Evolutionary conservation across 2,113 vertebrate genomes (phyloP).

Genomic region (Chaenogobius annularis): DNA sequence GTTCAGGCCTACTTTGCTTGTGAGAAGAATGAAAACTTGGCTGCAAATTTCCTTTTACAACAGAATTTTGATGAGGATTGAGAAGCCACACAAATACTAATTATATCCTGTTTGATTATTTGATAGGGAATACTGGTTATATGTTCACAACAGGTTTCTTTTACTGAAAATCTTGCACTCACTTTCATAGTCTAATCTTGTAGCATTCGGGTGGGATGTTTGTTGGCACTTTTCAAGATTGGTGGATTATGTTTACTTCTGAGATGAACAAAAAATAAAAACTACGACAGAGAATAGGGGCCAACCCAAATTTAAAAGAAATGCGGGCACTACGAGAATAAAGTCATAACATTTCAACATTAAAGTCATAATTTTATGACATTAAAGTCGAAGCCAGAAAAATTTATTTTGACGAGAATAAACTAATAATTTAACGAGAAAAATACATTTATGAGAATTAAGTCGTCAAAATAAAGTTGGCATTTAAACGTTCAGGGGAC

Average conservation of each 20-base stretch:
- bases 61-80: conserved; percentile 97
- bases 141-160: conserved; percentile 64
- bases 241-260: conserved; percentile 28
- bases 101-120: conserved; percentile 36
- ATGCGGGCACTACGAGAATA: too few relatives aligned
- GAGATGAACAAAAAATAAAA: conserved; percentile 50
- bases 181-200: conserved; percentile 64
- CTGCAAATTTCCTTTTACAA: conserved; percentile 98
- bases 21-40: conserved; percentile 98
- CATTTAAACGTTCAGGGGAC: too few relatives aligned
- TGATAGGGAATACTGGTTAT: conserved; percentile 63
- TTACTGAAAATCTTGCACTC: conserved; percentile 52
- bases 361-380: too few relatives aligned
- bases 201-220: conserved; percentile 78
- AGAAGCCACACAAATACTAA: conserved; percentile 70
- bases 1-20: conserved; percentile 98
- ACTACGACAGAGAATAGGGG: too few relatives aligned
- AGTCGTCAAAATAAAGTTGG: too few relatives aligned
- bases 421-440: too few relatives aligned
- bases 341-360: too few relatives aligned
- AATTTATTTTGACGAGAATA: too few relatives aligned
- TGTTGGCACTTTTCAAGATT: conserved; percentile 33
- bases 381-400: too few relatives aligned
- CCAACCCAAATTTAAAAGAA: too few relatives aligned
- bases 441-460: too few relatives aligned